Evolutionary conservation across 1,140 invertebrate genomes (phyloP).

Genomic region (Pissodes strobi): DNA sequence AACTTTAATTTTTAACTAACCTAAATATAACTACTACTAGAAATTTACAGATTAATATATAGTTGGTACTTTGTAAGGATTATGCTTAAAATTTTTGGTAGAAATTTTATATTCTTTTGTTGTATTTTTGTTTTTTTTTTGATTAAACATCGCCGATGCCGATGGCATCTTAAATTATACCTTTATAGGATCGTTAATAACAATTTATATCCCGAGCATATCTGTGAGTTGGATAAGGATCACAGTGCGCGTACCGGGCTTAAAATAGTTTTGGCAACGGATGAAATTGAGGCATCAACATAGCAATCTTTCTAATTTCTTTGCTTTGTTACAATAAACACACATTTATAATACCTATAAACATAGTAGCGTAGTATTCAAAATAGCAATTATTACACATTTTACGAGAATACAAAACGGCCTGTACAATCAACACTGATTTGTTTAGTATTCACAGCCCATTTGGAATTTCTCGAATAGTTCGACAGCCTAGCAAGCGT

Average conservation of each 20-base stretch:
- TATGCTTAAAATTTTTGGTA: conserved; percentile 63
- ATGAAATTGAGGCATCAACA: conserved; percentile 33
- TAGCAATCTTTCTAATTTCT: conserved; percentile 27
- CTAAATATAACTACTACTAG: conserved; percentile 45
- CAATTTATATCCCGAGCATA: conserved; percentile 36
- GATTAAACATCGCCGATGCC: conserved; percentile 17
- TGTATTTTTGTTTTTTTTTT: conserved; percentile 46
- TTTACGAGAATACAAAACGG: conserved; percentile 63
- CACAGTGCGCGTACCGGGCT: conserved; percentile 42
- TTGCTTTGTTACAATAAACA: conserved; percentile 48
- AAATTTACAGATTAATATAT: conserved; percentile 58
- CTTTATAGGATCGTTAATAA: conserved; percentile 39
- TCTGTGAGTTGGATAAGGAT: conserved; percentile 40
- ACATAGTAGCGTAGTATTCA: conserved; percentile 53
- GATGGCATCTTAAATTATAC: conserved; percentile 11
- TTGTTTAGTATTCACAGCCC: conserved; percentile 70
- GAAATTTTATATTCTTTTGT: conserved; percentile 63
- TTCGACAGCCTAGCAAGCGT: conserved; percentile 22
- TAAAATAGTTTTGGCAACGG: conserved; percentile 45
- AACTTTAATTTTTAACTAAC: conserved; percentile 40
- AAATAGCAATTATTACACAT: conserved; percentile 53
- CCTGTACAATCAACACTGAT: conserved; percentile 70
- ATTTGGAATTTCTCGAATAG: conserved; percentile 66
- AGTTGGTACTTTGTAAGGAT: conserved; percentile 68
- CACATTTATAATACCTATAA: conserved; percentile 52